A percentile compares a stretch with the other conserved stretches of the same genome.
These are phyloP conservation scores for Atherinosoma microstoma DNA, from an alignment of 2,797 vertebrate species.

Conservation along the genomic window DNA sequence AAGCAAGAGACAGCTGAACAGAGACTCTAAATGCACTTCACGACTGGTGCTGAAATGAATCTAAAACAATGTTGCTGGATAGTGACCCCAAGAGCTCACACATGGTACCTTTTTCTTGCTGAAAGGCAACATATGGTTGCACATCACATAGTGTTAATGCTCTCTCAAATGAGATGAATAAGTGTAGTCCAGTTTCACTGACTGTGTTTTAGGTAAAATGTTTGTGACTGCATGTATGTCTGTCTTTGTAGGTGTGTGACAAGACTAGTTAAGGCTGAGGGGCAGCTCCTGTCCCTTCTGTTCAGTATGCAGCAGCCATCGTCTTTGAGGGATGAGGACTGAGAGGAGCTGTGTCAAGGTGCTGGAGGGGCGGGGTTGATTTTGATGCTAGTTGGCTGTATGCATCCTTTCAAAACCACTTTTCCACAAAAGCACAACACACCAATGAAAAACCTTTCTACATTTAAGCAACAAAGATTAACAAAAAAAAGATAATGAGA, in stretches of 20 bases:
- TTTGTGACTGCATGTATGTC: constrained; percentile 23
- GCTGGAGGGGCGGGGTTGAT: constrained; percentile 47
- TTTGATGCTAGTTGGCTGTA: constrained; percentile 46
- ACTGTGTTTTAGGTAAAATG: constrained; percentile 41
- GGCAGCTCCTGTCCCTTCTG: constrained; percentile 66
- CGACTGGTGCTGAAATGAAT: constrained; percentile 44
- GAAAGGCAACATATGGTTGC: constrained; percentile 41
- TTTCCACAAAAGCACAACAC: constrained; percentile 58
- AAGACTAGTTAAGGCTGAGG: constrained; percentile 53
- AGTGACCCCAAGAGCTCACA: constrained; percentile 66
- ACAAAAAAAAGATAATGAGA: neutral
- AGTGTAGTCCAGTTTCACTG: constrained; percentile 38
- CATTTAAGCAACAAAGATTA: constrained; percentile 35
- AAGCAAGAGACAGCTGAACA: constrained; percentile 20
- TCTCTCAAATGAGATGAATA: constrained; percentile 48
- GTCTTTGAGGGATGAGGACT: constrained; percentile 60
- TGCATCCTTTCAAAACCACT: constrained; percentile 70
- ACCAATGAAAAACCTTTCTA: constrained; percentile 52
- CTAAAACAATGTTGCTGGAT: constrained; percentile 53
- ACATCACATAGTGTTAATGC: constrained; percentile 41
- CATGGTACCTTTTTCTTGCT: constrained; percentile 62
- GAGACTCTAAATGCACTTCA: constrained; percentile 50
- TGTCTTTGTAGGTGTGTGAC: constrained; percentile 1
- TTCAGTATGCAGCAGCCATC: constrained; percentile 73
- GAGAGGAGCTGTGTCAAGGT: constrained; percentile 70